Percentiles rank a stretch among this genome's conserved stretches.
phyloP scores from a whole-genome alignment of 2,113 vertebrate species.

The Psophia crepitans region DNA sequence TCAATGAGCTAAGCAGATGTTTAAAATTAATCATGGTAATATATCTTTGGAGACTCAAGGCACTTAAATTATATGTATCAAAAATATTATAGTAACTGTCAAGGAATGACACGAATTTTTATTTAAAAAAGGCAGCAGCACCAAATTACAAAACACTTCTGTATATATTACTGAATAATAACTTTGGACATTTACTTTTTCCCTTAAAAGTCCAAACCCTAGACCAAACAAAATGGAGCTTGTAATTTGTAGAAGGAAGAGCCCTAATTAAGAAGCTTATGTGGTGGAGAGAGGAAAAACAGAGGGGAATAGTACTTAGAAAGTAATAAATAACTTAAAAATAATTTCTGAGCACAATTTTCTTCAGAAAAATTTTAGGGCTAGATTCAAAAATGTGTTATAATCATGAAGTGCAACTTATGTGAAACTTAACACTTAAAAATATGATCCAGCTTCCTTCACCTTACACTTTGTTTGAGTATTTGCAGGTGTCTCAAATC shows the following conservation, averaged over 20 bases:
- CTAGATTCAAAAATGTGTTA: not conserved
- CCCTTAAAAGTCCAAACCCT: not conserved
- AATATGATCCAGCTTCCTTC: not conserved
- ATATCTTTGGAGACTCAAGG: not conserved
- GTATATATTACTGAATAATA: not conserved
- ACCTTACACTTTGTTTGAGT: not conserved
- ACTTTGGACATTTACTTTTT: not conserved
- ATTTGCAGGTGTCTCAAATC: not conserved
- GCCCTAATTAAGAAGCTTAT: not conserved
- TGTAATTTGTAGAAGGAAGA: not conserved
- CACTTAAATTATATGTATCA: not conserved
- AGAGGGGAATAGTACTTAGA: not conserved
- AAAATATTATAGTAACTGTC: not conserved
- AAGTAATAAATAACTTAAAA: not conserved
- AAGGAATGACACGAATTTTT: not conserved
- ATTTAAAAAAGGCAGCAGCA: not conserved
- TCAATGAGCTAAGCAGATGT: conserved; percentile 11
- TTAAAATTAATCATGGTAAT: conserved; percentile 4
- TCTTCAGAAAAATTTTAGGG: not conserved
- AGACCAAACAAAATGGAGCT: not conserved
- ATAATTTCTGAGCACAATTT: not conserved
- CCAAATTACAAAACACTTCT: not conserved
- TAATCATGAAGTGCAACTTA: not conserved
- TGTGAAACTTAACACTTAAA: not conserved
- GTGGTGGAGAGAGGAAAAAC: not conserved